phyloP scores from a whole-genome alignment of 2,797 vertebrate species.

The Rhynchonycteris naso region DNA sequence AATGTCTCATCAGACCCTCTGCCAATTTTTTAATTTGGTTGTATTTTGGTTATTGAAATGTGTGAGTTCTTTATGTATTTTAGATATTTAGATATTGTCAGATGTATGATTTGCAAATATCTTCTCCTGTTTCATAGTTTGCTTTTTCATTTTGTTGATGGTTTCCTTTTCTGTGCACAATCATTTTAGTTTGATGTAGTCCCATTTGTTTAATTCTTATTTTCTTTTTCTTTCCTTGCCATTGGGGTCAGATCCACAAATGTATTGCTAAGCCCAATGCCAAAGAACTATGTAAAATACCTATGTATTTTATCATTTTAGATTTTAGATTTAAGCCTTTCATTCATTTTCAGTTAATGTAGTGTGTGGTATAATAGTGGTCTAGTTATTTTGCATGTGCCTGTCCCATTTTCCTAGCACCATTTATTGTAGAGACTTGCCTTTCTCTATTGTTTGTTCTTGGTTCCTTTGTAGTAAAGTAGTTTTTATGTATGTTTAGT shows the following conservation, averaged over 20 bases:
- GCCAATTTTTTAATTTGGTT: neutral
- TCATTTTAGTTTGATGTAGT: no score
- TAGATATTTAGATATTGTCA: neutral
- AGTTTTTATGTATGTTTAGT: neutral
- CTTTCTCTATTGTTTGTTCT: no score
- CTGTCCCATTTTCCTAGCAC: neutral
- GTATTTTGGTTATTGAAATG: neutral
- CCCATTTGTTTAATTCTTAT: neutral
- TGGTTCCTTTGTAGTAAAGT: no score
- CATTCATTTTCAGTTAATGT: neutral
- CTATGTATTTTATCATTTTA: neutral
- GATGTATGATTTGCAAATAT: neutral
- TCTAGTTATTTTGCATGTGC: neutral
- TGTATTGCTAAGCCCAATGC: neutral
- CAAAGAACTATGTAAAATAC: no score
- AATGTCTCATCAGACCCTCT: neutral
- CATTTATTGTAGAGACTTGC: neutral
- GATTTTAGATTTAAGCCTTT: neutral
- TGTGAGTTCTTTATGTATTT: neutral
- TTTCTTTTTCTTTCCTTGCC: neutral
- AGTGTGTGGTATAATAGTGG: neutral
- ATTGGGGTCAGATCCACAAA: neutral
- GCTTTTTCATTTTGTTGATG: neutral
- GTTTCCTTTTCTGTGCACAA: no score
- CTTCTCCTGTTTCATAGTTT: neutral